phyloP scores from a whole-genome alignment of 2,888 invertebrate species.

The Embidobia sp. region DNA sequence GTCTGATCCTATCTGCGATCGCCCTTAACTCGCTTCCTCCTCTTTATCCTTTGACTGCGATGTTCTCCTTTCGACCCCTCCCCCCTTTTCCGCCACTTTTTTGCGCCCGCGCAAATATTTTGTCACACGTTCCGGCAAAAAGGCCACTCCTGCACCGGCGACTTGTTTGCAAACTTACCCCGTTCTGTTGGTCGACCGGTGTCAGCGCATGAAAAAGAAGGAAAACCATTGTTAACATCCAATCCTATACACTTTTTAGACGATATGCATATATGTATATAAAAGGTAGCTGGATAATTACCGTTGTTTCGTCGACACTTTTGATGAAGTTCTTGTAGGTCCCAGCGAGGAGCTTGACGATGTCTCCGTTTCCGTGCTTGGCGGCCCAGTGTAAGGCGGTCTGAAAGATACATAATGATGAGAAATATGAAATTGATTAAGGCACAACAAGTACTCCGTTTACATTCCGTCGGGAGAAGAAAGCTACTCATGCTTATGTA shows the following conservation, averaged over 20 bases:
- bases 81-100: slow-evolving; percentile 51
- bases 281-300: slow-evolving; percentile 78
- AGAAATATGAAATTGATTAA: slow-evolving; percentile 34
- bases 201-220: slow-evolving; percentile 13
- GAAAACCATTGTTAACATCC: background rate
- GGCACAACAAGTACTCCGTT: slow-evolving; percentile 20
- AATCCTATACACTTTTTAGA: too few relatives aligned
- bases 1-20: slow-evolving; percentile 80
- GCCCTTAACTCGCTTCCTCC: slow-evolving; percentile 64
- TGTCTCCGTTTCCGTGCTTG: slow-evolving; percentile 95
- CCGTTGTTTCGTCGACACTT: slow-evolving; percentile 91
- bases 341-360: slow-evolving; percentile 96
- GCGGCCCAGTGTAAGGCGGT: slow-evolving; percentile 98
- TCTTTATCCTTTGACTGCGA: slow-evolving; percentile 60
- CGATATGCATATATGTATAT: too few relatives aligned
- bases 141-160: slow-evolving; percentile 21
- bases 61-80: slow-evolving; percentile 47
- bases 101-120: slow-evolving; percentile 50
- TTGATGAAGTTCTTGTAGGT: slow-evolving; percentile 87
- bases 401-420: slow-evolving; percentile 82
- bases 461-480: slow-evolving; percentile 37
- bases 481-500: slow-evolving; percentile 46
- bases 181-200: slow-evolving; percentile 69
- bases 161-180: slow-evolving; percentile 72
- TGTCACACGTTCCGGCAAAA: slow-evolving; percentile 35